These are phyloP conservation scores for Nycticebus coucang DNA, from an alignment of 2,113 vertebrate genomes.

Conservation along the genomic window DNA sequence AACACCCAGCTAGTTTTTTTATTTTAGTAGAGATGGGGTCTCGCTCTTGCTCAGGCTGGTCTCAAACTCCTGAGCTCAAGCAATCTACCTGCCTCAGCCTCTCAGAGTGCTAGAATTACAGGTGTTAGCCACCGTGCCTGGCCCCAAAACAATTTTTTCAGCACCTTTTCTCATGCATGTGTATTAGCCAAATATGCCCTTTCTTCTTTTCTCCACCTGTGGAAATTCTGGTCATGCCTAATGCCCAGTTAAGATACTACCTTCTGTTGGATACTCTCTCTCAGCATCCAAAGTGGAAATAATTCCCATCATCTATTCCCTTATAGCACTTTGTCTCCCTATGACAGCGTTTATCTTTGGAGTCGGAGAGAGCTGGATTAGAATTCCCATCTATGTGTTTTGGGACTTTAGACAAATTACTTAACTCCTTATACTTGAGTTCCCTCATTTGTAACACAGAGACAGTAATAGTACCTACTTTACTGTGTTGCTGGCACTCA, in stretches of 20 bases:
- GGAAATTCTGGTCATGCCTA: neutral
- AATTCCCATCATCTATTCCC: neutral
- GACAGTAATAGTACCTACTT: neutral
- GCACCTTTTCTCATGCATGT: neutral
- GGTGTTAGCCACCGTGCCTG: no score
- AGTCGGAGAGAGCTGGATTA: neutral
- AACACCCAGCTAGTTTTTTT: no score
- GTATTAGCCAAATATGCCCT: neutral
- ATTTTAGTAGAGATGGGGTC: no score
- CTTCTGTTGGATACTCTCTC: neutral
- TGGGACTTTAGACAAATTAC: neutral
- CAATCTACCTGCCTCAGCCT: no score
- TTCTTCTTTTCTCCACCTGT: neutral
- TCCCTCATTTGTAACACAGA: neutral
- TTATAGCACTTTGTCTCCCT: neutral
- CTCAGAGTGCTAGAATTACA: no score
- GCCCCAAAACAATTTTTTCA: neutral
- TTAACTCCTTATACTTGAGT: neutral
- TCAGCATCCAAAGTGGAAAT: slow-evolving; percentile 12
- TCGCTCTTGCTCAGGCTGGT: no score
- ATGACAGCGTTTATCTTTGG: neutral
- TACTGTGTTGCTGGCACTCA: neutral
- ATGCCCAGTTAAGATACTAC: neutral
- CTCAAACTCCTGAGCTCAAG: no score
- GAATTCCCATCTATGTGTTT: neutral